Percentiles rank a stretch among this genome's conserved stretches.
Conservation (phyloP, 2,797 vertebrate genomes). For the Falco cherrug region DNA sequence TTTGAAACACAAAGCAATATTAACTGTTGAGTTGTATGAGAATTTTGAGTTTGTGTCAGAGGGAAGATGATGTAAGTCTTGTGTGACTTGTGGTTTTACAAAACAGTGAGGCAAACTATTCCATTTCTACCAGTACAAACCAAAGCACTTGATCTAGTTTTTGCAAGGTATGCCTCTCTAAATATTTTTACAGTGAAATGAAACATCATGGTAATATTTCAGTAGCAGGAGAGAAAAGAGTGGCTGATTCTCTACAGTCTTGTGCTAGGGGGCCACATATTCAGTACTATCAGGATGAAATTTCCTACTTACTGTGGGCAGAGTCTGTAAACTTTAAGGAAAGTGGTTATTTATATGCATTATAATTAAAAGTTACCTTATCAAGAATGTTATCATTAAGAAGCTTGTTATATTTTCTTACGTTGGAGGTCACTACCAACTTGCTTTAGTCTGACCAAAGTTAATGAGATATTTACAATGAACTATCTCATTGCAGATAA, state of each 20-base stretch:
- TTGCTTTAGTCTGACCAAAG: not conserved
- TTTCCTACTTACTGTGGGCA: not conserved
- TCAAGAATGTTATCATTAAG: not conserved
- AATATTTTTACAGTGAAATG: not conserved
- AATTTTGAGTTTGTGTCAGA: not conserved
- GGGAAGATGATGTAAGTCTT: not conserved
- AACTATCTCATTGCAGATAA: not conserved
- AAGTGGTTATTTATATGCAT: not conserved
- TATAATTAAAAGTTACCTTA: not conserved
- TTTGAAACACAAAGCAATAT: constrained; percentile 54
- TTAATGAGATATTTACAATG: not conserved
- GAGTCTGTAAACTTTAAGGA: not conserved
- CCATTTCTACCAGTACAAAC: not conserved
- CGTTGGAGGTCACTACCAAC: not conserved
- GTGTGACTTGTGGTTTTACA: not conserved
- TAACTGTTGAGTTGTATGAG: constrained; percentile 31
- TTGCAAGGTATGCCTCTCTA: not conserved
- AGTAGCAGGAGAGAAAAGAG: not conserved
- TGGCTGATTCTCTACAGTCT: not conserved
- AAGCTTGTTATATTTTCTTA: not conserved
- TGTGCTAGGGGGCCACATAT: not conserved
- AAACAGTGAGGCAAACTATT: not conserved
- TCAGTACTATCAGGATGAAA: not conserved
- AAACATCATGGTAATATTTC: not conserved
- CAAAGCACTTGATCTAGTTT: not conserved